These are phyloP conservation scores for Kryphioiulus occultus DNA, from an alignment of 2,888 invertebrate species.

Conservation along the genomic window DNA sequence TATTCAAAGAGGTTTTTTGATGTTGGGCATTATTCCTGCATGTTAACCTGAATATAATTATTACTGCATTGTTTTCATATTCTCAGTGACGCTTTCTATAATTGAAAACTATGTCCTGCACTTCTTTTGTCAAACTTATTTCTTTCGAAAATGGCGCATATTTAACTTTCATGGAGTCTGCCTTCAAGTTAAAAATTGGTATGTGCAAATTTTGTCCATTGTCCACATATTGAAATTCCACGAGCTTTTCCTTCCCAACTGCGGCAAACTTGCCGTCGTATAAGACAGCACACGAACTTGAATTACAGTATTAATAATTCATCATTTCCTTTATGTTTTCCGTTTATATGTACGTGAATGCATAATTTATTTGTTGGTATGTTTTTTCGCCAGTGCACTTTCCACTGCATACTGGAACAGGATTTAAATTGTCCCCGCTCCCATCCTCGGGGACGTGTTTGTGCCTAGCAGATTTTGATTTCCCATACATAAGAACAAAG, in stretches of 20 bases:
- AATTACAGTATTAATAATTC: slow-evolving; percentile 8
- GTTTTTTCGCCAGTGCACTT: not conserved
- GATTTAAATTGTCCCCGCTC: not conserved
- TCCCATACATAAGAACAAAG: not conserved
- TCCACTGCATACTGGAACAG: not conserved
- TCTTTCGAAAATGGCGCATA: not conserved
- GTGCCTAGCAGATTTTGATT: slow-evolving; percentile 1
- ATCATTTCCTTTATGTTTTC: slow-evolving; percentile 17
- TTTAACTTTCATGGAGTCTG: not conserved
- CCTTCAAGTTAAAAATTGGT: not conserved
- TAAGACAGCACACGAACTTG: not conserved
- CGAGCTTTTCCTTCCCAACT: not conserved
- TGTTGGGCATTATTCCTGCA: too few relatives aligned
- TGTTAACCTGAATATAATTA: too few relatives aligned
- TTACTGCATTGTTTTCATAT: too few relatives aligned
- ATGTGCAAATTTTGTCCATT: not conserved
- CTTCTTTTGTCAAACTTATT: not conserved
- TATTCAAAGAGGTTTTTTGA: too few relatives aligned
- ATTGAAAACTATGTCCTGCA: too few relatives aligned
- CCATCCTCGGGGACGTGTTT: not conserved
- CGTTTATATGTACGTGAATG: not conserved
- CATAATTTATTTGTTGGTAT: not conserved
- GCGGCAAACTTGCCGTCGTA: not conserved
- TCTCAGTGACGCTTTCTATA: too few relatives aligned
- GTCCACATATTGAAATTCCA: not conserved